Conservation (phyloP, 2,888 invertebrate genomes). For the Pecten maximus region DNA sequence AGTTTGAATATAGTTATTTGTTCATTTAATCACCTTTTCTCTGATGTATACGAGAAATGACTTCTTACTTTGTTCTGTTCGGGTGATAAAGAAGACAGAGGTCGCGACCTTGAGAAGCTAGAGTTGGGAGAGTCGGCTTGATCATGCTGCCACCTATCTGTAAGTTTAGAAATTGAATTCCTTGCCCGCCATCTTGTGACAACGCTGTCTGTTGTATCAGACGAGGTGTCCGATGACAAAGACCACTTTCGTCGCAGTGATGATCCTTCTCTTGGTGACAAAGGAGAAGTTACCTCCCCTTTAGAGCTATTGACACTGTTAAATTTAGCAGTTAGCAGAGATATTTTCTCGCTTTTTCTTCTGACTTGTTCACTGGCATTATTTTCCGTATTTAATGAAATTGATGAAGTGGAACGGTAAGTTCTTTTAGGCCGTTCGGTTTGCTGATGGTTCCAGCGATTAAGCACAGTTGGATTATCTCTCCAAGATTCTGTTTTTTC, state of each 20-base stretch:
- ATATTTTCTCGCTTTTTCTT: slow-evolving; percentile 33
- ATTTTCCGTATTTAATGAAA: slow-evolving; percentile 1
- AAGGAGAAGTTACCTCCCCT: slow-evolving; percentile 27
- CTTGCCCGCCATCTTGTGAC: slow-evolving; percentile 41
- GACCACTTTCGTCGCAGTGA: slow-evolving; percentile 50
- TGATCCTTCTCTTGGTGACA: slow-evolving; percentile 42
- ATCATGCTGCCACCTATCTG: slow-evolving; percentile 56
- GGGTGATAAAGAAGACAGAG: slow-evolving; percentile 40
- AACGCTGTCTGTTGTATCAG: slow-evolving; percentile 36
- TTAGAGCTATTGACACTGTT: not conserved
- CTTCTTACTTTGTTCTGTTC: slow-evolving; percentile 50
- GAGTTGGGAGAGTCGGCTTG: not conserved
- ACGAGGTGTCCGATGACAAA: slow-evolving; percentile 49
- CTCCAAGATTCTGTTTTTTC: slow-evolving; percentile 40
- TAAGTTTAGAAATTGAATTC: slow-evolving; percentile 52
- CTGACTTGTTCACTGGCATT: not conserved
- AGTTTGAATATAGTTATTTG: too few relatives aligned
- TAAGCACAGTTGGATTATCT: slow-evolving; percentile 42
- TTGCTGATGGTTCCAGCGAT: slow-evolving; percentile 43
- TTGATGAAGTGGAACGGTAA: slow-evolving; percentile 4
- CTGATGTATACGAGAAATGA: too few relatives aligned
- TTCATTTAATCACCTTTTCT: too few relatives aligned
- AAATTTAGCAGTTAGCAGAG: slow-evolving; percentile 49
- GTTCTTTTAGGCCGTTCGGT: not conserved
- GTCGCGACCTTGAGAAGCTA: slow-evolving; percentile 44